These are phyloP conservation scores for Sus cebifrons DNA, from an alignment of 2,797 vertebrate species.

Conservation along the genomic window DNA sequence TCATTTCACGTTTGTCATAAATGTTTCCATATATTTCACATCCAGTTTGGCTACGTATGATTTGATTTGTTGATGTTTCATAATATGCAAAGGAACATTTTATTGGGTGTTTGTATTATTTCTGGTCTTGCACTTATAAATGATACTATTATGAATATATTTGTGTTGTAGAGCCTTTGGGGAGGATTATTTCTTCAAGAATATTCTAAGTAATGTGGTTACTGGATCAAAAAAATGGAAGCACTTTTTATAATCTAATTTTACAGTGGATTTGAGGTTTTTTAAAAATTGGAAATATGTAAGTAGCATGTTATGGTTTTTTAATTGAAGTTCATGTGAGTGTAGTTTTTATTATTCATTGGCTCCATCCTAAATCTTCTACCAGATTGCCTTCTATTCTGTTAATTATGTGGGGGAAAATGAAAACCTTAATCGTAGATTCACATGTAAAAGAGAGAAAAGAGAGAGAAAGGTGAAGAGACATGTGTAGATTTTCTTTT, in stretches of 20 bases:
- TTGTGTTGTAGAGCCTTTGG: neutral
- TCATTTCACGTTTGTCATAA: neutral
- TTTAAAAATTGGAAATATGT: constrained; percentile 77
- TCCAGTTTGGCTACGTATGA: constrained; percentile 47
- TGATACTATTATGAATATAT: constrained; percentile 18
- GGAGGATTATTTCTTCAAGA: constrained; percentile 15
- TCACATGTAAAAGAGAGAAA: constrained; percentile 16
- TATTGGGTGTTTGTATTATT: neutral
- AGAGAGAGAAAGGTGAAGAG: neutral
- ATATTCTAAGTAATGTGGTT: neutral
- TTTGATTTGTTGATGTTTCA: constrained; percentile 2
- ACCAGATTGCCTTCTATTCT: constrained; percentile 9
- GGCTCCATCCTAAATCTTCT: neutral
- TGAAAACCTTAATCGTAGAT: constrained; percentile 1
- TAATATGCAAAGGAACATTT: constrained; percentile 50
- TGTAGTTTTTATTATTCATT: constrained; percentile 34
- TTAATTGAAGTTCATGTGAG: constrained; percentile 40
- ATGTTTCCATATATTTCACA: neutral
- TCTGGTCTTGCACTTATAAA: constrained; percentile 45
- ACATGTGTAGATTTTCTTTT: neutral
- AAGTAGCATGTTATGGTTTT: neutral
- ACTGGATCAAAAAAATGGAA: neutral
- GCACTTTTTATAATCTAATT: constrained; percentile 6
- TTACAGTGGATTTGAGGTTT: constrained; percentile 47
- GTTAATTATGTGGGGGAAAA: neutral